These are phyloP conservation scores for Drosophila heteroneura DNA, from an alignment of 2,888 invertebrate species.

Conservation along the genomic window DNA sequence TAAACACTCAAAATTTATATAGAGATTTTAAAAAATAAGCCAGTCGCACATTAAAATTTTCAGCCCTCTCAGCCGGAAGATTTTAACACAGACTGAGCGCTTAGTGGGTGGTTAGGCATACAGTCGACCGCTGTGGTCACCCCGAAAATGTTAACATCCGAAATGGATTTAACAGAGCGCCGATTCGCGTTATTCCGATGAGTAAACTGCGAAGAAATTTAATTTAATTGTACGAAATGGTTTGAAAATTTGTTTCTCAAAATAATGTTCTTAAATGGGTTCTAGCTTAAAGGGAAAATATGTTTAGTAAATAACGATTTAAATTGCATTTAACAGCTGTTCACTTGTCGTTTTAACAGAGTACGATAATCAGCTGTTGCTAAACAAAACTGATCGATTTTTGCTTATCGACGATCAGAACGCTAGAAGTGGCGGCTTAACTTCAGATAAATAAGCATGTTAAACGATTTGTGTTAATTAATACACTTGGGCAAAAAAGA, in stretches of 20 bases:
- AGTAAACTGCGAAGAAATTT: neutral
- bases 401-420: too few relatives aligned
- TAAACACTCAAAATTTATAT: conserved; percentile 51
- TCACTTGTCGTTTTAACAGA: neutral
- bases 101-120: conserved; percentile 6
- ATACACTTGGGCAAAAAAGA: too few relatives aligned
- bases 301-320: neutral
- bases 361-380: neutral
- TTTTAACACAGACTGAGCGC: conserved; percentile 81
- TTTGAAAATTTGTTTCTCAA: neutral
- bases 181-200: neutral
- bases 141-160: neutral
- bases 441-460: too few relatives aligned
- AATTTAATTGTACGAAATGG: neutral
- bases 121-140: conserved; percentile 4
- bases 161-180: conserved; percentile 1
- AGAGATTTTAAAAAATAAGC: conserved; percentile 42
- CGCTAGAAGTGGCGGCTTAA: too few relatives aligned
- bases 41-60: conserved; percentile 81
- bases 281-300: neutral
- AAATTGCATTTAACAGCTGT: neutral
- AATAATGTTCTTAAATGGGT: neutral
- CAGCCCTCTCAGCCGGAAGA: conserved; percentile 86
- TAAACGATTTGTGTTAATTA: too few relatives aligned
- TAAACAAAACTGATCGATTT: too few relatives aligned